phyloP scores from a whole-genome alignment of 2,797 vertebrate genomes.

The Myioborus melanocephalus region DNA sequence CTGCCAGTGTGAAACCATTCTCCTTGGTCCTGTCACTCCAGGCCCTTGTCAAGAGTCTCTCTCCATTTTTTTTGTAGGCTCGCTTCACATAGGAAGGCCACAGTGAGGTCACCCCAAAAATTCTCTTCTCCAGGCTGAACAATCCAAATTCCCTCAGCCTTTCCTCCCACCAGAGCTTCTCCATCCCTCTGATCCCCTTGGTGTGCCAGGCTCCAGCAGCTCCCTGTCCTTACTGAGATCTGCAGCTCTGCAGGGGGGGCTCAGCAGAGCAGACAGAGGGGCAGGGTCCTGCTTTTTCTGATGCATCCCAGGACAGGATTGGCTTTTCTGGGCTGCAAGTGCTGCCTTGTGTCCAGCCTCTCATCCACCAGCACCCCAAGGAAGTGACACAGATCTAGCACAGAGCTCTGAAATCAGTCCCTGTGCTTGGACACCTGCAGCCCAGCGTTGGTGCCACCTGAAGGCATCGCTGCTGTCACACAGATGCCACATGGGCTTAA shows the following conservation, averaged over 20 bases:
- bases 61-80: background rate
- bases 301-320: background rate
- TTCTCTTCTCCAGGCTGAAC: background rate
- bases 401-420: background rate
- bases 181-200: background rate
- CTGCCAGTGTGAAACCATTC: background rate
- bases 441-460: rapidly evolving
- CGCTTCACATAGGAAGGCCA: rapidly evolving
- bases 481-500: background rate
- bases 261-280: background rate
- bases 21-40: background rate
- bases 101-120: rapidly evolving
- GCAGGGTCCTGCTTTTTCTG: background rate
- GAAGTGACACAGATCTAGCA: background rate
- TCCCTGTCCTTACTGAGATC: background rate
- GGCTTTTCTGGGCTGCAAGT: background rate
- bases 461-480: background rate
- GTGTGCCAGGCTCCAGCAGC: background rate
- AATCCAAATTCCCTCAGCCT: background rate
- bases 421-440: background rate
- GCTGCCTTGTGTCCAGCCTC: background rate
- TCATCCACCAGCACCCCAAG: background rate
- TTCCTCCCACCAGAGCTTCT: background rate
- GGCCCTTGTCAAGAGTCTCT: background rate
- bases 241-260: background rate